Evolutionary conservation across 1,140 invertebrate species (phyloP).

Genomic region (Panagrolaimus sp.): DNA sequence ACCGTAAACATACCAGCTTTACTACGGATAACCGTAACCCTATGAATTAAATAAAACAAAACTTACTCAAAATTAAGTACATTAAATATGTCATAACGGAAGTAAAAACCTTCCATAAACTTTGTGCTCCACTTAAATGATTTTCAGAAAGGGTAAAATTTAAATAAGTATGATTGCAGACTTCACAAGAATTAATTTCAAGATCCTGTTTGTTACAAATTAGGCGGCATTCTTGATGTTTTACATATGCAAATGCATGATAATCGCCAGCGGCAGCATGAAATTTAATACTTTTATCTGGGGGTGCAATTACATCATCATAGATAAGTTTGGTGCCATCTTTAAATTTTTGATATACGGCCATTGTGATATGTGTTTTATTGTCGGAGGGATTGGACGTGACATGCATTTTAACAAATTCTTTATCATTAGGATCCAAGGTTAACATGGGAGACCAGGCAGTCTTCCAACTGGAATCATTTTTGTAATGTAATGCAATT

Average conservation of each 20-base stretch:
- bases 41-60: no score
- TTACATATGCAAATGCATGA: constrained; percentile 35
- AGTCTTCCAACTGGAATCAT: background rate
- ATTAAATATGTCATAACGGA: background rate
- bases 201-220: constrained; percentile 22
- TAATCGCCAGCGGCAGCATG: constrained; percentile 39
- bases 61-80: background rate
- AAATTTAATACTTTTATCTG: constrained; percentile 26
- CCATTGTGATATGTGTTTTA: constrained; percentile 2
- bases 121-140: constrained; percentile 7
- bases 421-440: constrained; percentile 30
- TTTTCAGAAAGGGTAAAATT: constrained; percentile 43
- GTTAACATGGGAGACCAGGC: constrained; percentile 48
- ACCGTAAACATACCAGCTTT: no score
- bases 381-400: background rate
- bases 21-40: no score
- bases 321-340: constrained; percentile 13
- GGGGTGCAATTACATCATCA: constrained; percentile 21
- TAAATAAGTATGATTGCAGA: constrained; percentile 42
- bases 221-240: constrained; percentile 39
- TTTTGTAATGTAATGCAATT: constrained; percentile 29
- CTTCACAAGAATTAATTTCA: constrained; percentile 12
- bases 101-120: background rate
- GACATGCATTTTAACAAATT: constrained; percentile 35
- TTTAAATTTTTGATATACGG: constrained; percentile 11